phyloP scores from a whole-genome alignment of 2,113 vertebrate species.

The Salvelinus fontinalis region DNA sequence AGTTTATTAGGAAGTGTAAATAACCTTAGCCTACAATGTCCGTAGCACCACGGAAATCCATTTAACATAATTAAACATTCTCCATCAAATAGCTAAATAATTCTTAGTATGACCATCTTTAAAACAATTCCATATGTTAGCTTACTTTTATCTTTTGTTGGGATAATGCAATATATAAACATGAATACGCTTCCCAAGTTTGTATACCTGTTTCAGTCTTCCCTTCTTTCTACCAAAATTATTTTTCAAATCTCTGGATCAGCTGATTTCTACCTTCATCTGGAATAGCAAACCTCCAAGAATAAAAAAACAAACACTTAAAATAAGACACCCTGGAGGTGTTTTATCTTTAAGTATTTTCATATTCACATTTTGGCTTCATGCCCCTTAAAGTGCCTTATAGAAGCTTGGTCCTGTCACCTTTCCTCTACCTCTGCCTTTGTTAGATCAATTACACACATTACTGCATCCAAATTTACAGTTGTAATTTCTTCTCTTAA shows the following conservation, averaged over 20 bases:
- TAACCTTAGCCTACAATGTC: too few relatives aligned
- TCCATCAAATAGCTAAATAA: too few relatives aligned
- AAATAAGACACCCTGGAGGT: neutral
- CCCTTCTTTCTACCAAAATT: neutral
- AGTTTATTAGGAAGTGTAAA: too few relatives aligned
- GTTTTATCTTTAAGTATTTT: neutral
- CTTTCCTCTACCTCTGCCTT: neutral
- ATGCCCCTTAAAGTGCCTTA: neutral
- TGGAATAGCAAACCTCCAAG: neutral
- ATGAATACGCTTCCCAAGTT: neutral
- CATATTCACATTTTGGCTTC: neutral
- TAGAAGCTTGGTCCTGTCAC: neutral
- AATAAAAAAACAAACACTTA: neutral
- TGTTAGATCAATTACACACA: neutral
- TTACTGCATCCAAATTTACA: neutral
- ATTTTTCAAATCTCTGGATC: neutral
- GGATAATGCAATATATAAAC: neutral
- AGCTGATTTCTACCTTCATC: neutral
- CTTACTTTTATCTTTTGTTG: neutral
- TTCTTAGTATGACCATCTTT: too few relatives aligned
- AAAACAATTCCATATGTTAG: too few relatives aligned
- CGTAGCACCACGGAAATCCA: too few relatives aligned
- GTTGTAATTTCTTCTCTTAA: neutral
- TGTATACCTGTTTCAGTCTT: neutral
- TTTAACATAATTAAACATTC: too few relatives aligned